A percentile compares a stretch with the other conserved stretches of the same genome.
Evolutionary conservation across 2,797 vertebrate genomes (phyloP).

Genomic region (Moxostoma hubbsi): DNA sequence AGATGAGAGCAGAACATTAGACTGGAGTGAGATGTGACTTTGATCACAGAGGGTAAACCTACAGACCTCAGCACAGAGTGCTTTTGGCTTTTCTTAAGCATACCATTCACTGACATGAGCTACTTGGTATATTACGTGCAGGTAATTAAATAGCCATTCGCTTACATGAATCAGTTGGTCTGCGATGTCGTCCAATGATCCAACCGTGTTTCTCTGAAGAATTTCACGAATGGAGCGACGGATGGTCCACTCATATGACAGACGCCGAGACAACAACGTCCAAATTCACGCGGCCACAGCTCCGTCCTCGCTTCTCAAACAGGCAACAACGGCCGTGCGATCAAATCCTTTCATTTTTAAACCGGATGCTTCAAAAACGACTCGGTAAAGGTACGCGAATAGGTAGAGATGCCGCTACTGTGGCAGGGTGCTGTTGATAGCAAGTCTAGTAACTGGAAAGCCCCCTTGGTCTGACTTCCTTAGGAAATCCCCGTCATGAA

Average conservation of each 20-base stretch:
- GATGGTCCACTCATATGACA: constrained; percentile 53
- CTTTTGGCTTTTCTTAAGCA: constrained; percentile 22
- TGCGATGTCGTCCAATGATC: constrained; percentile 58
- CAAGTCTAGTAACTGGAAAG: constrained; percentile 74
- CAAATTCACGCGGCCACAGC: constrained; percentile 39
- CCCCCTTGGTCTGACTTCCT: constrained; percentile 82
- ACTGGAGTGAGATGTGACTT: constrained; percentile 7
- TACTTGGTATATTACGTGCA: constrained; percentile 9
- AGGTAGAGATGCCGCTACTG: constrained; percentile 50
- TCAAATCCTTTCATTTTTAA: constrained; percentile 49
- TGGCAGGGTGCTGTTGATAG: constrained; percentile 57
- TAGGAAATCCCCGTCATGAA: constrained; percentile 83
- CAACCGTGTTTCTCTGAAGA: constrained; percentile 61
- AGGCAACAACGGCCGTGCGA: constrained; percentile 29
- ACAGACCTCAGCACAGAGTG: neutral
- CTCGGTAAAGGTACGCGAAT: constrained; percentile 36
- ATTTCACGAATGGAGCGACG: constrained; percentile 44
- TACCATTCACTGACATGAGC: constrained; percentile 34
- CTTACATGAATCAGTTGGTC: constrained; percentile 65
- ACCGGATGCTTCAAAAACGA: constrained; percentile 21
- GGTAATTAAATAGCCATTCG: constrained; percentile 6
- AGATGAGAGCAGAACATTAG: constrained; percentile 3
- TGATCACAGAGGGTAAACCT: constrained; percentile 16
- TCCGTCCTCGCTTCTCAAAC: constrained; percentile 43
- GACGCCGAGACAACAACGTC: constrained; percentile 34